Evolutionary conservation across 2,888 invertebrate genomes (phyloP).

Genomic region (Drosophila fulvimacula): DNA sequence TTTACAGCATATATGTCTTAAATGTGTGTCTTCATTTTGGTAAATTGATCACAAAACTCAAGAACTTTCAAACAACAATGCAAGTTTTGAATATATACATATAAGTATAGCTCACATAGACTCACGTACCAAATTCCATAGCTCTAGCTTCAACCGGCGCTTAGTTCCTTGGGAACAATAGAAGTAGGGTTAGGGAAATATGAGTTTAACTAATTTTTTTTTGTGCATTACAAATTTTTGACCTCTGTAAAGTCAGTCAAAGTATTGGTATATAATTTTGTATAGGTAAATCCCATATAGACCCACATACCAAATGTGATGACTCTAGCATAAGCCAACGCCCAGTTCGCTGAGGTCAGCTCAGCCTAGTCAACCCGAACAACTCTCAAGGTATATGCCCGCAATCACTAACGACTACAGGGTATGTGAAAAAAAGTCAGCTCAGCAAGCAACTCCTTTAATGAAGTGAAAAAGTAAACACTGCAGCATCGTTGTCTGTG

Average conservation of each 20-base stretch:
- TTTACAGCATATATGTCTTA: accelerated
- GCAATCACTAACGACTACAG: background rate
- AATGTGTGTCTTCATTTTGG: background rate
- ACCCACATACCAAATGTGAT: background rate
- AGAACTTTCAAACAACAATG: background rate
- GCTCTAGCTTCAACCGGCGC: no score
- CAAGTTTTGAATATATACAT: background rate
- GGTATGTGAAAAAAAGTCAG: constrained; percentile 8
- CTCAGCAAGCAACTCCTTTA: constrained; percentile 64
- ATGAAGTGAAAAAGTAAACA: constrained; percentile 77
- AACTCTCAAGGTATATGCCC: background rate
- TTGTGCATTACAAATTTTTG: background rate
- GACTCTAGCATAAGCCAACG: background rate
- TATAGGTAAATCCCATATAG: background rate
- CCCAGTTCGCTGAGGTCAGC: background rate
- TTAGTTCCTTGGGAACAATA: background rate
- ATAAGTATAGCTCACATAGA: background rate
- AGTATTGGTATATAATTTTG: background rate
- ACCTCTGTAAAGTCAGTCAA: accelerated
- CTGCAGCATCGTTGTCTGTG: constrained; percentile 34
- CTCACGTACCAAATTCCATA: background rate
- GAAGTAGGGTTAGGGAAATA: background rate
- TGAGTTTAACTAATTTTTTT: no score
- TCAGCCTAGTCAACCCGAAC: no score
- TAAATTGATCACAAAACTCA: background rate